These are phyloP conservation scores for Caenorhabditis remanei DNA, from an alignment of 1,140 invertebrate species.

Conservation along the genomic window DNA sequence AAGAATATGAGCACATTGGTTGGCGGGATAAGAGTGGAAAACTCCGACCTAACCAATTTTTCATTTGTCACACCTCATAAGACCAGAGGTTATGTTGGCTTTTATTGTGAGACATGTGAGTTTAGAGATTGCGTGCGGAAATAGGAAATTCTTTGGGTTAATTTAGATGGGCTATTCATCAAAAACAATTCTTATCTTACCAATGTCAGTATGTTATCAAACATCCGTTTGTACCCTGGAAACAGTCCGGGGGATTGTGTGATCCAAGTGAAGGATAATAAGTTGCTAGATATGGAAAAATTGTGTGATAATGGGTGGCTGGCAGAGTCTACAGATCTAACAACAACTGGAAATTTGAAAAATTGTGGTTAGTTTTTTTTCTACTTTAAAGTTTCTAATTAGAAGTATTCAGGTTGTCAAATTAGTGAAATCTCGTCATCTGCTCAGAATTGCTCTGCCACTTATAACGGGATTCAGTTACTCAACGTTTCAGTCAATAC, in stretches of 20 bases:
- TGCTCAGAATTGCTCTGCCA: background rate
- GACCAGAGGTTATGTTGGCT: background rate
- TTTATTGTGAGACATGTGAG: background rate
- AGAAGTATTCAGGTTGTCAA: background rate
- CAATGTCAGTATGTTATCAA: background rate
- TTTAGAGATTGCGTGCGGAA: no score
- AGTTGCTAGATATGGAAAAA: background rate
- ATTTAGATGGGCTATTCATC: background rate
- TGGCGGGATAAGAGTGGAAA: background rate
- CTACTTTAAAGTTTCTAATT: background rate
- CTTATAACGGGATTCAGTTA: background rate
- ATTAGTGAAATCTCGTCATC: background rate
- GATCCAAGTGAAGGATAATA: background rate
- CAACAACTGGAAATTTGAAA: background rate
- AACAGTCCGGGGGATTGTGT: background rate
- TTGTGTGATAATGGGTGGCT: background rate
- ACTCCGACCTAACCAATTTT: background rate
- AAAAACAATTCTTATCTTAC: background rate
- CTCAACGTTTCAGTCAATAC: background rate
- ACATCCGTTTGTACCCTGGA: background rate
- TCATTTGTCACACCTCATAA: background rate
- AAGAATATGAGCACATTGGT: background rate
- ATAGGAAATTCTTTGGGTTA: no score
- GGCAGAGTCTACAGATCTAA: background rate
- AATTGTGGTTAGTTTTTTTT: background rate